Evolutionary conservation across 1,140 invertebrate genomes (phyloP).

Genomic region (Achroia grisella): DNA sequence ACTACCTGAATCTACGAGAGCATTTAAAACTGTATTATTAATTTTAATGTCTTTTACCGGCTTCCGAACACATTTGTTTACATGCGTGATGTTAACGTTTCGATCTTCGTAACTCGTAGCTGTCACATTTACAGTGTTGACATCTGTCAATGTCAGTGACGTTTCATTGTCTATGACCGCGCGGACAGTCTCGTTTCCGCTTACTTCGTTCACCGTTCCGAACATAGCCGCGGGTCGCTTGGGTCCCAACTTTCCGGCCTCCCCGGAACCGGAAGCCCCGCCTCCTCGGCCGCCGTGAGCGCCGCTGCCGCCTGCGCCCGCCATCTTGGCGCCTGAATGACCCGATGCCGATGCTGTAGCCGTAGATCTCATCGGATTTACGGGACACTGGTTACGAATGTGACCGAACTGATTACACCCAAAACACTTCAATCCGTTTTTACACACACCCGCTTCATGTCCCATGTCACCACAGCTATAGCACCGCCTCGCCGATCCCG

Average conservation of each 20-base stretch:
- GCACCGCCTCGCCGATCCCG: no score
- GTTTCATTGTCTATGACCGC: neutral
- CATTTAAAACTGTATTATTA: neutral
- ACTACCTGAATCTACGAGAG: slow-evolving; percentile 2
- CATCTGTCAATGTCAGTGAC: neutral
- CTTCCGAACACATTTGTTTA: no score
- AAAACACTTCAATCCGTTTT: slow-evolving; percentile 1
- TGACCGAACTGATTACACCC: slow-evolving; percentile 2
- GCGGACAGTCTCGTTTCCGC: neutral
- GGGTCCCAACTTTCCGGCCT: neutral
- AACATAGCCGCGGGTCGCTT: neutral
- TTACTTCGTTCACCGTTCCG: neutral
- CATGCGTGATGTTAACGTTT: no score
- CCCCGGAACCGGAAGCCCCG: neutral
- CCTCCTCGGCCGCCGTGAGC: no score
- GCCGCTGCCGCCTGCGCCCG: neutral
- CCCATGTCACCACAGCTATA: neutral
- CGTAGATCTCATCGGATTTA: neutral
- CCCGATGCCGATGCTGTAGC: neutral
- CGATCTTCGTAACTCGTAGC: neutral
- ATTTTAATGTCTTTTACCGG: no score
- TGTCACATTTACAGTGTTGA: neutral
- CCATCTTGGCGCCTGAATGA: no score
- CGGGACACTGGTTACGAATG: neutral
- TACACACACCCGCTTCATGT: neutral